Percentiles rank a stretch among this genome's conserved stretches.
phyloP scores from a whole-genome alignment of 2,113 vertebrate species.

The Dendropsophus ebraccatus region DNA sequence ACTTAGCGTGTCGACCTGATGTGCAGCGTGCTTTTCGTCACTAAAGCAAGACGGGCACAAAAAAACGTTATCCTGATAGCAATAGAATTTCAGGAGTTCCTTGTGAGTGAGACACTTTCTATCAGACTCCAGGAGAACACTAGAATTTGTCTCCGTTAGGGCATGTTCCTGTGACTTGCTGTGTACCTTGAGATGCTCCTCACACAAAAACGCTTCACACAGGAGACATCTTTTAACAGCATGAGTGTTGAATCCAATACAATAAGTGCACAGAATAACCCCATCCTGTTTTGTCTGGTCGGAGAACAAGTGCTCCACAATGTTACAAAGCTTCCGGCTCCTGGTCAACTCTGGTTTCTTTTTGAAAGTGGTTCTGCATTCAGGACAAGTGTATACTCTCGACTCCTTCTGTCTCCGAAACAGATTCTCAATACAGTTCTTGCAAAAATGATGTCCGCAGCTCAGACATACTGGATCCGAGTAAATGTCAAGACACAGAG shows the following conservation, averaged over 20 bases:
- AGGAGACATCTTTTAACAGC: constrained; percentile 77
- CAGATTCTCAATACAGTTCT: constrained; percentile 47
- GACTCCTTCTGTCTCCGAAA: constrained; percentile 38
- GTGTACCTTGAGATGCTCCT: constrained; percentile 74
- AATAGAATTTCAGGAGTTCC: constrained; percentile 80
- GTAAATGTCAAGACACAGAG: constrained; percentile 61
- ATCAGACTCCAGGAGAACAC: constrained; percentile 64
- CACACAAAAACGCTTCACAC: constrained; percentile 80
- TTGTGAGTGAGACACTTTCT: constrained; percentile 80
- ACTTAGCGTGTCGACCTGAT: constrained; percentile 53
- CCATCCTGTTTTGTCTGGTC: constrained; percentile 49
- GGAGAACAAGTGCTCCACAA: constrained; percentile 46
- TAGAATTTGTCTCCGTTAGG: constrained; percentile 71
- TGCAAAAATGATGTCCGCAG: constrained; percentile 63
- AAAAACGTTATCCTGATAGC: constrained; percentile 71
- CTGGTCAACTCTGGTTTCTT: constrained; percentile 33
- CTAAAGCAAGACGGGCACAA: constrained; percentile 76
- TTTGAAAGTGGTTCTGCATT: constrained; percentile 54
- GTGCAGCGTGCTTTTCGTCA: constrained; percentile 72
- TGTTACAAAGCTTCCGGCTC: constrained; percentile 61
- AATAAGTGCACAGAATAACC: constrained; percentile 75
- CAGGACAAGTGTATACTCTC: constrained; percentile 51
- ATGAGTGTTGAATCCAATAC: constrained; percentile 67
- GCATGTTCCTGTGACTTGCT: constrained; percentile 77
- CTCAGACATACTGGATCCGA: constrained; percentile 54